Evolutionary conservation across 2,113 vertebrate species (phyloP), one percentile per base, ranked within the genome.

Genomic region (Chloropsis hardwickii): DNA sequence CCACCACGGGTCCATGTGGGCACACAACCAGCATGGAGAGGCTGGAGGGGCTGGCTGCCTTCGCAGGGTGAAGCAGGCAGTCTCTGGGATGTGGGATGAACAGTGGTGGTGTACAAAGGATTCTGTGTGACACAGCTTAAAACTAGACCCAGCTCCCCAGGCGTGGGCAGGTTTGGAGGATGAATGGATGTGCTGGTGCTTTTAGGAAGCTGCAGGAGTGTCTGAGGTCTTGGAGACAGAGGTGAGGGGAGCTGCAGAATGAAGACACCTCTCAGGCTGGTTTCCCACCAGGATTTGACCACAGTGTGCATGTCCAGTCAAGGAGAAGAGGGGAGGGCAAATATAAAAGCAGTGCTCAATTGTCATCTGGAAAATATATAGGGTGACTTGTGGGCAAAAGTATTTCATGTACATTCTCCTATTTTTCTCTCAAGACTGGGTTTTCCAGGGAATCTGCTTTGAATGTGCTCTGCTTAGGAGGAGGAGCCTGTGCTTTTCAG

Each of bases 21-120:
- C 33, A n/a, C 45, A 37, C 14, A 37, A 5, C 22, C 33, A 42
- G 82, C 4, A 2, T 0, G 0, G 67, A 35, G n/a, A 27, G 53
- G 40, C 37, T 42, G 31, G 22, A 66, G 47, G 42, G 53, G 6
- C 7, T 71, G 48, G 14, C 5, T 82, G 5, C 65, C 51, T 53
- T 40, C 3, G 12, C 42, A 25, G 1, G 1, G 24, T 7, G 47
- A 58, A 6, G 3, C 25, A 50, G 50, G 19, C 56, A 54, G 35
- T 10, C 24, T 53, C 12, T 11, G 1, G 16, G 19, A 17, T 0
- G 0, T 1, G 0, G 4, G 37, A 39, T 14, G 57, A 12, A 2
- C 20, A 28, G 33, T 2, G 33, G 1, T 10, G 45, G 3, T 53
- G 14, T 7, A 6, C 14, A 29, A 53, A 66, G n/a, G 19, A 25